A percentile compares a stretch with the other conserved stretches of the same genome.
phyloP scores from a whole-genome alignment of 2,113 vertebrate genomes.

The Proterorhinus semilunaris region DNA sequence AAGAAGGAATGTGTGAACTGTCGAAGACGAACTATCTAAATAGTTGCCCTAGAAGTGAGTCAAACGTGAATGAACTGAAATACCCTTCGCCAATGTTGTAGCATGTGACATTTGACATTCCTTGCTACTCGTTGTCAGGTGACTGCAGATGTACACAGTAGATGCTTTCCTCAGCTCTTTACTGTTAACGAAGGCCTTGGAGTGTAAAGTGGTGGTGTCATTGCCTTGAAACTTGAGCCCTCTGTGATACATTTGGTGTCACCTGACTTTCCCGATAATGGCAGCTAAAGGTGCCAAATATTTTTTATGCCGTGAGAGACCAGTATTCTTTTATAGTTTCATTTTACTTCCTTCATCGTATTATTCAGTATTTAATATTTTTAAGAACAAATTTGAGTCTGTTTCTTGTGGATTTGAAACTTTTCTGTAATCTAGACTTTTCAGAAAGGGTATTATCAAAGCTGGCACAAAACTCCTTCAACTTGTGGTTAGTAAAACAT shows the following conservation, averaged over 20 bases:
- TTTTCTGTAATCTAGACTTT: neutral
- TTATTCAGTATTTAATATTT: neutral
- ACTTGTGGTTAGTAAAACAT: too few relatives aligned
- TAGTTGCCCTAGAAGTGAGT: neutral
- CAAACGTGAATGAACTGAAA: neutral
- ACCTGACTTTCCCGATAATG: neutral
- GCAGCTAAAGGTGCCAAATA: neutral
- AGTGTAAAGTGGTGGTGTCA: constrained; percentile 18
- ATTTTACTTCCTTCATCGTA: neutral
- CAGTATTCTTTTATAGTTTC: too few relatives aligned
- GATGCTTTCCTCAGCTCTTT: constrained; percentile 36
- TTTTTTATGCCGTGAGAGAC: too few relatives aligned
- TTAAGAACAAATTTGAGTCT: neutral
- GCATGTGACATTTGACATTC: neutral
- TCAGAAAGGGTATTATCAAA: too few relatives aligned
- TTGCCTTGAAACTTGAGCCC: constrained; percentile 27
- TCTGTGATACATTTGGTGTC: constrained; percentile 25
- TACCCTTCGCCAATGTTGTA: neutral
- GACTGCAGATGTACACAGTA: constrained; percentile 1
- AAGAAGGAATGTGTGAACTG: neutral
- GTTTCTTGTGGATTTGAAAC: neutral
- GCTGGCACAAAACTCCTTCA: too few relatives aligned
- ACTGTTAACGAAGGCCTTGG: constrained; percentile 21
- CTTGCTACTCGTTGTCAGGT: constrained; percentile 28
- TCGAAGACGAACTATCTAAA: neutral